phyloP scores from a whole-genome alignment of 2,888 invertebrate species.

The Phortica okadai region DNA sequence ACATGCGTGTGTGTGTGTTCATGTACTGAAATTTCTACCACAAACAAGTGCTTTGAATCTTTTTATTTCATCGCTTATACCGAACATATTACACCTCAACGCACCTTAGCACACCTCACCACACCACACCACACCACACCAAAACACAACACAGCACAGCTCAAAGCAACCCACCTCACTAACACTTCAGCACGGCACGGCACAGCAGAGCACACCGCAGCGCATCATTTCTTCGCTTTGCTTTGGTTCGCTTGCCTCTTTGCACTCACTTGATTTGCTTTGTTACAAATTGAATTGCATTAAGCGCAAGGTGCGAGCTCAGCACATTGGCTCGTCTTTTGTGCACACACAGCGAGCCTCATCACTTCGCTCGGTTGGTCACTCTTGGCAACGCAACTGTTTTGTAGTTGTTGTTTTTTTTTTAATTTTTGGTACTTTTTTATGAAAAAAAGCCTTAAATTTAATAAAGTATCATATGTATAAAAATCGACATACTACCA shows the following conservation, averaged over 20 bases:
- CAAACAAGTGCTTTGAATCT: background rate
- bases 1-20: background rate
- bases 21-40: background rate
- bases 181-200: background rate
- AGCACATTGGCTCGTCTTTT: conserved; percentile 11
- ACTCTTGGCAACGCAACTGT: too few relatives aligned
- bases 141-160: background rate
- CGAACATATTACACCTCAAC: background rate
- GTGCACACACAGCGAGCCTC: background rate
- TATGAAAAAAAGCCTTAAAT: too few relatives aligned
- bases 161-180: background rate
- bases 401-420: too few relatives aligned
- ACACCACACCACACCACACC: background rate
- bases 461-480: too few relatives aligned
- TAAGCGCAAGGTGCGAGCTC: background rate
- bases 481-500: too few relatives aligned
- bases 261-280: background rate
- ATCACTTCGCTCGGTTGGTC: too few relatives aligned
- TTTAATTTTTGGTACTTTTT: too few relatives aligned
- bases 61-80: background rate
- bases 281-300: background rate
- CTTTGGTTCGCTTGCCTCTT: background rate
- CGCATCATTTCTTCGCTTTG: background rate
- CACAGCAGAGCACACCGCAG: background rate
- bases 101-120: background rate